phyloP scores from a whole-genome alignment of 2,888 invertebrate genomes.

The Pheosia tremula region DNA sequence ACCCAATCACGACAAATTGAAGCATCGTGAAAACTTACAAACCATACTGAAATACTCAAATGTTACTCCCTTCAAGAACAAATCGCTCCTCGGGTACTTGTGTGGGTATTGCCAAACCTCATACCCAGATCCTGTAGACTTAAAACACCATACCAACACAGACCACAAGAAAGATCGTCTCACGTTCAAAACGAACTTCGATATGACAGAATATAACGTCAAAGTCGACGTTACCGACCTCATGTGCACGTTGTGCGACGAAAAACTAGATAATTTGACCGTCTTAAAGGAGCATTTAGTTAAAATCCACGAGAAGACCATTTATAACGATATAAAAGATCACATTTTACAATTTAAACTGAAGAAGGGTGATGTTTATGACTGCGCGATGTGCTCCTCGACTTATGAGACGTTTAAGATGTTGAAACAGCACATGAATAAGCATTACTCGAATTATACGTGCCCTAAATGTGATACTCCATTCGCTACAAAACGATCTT shows the following conservation, averaged over 20 bases:
- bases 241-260: conserved; percentile 55
- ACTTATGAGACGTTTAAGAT: conserved; percentile 76
- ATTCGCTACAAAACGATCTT: conserved; percentile 64
- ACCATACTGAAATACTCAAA: conserved; percentile 66
- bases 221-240: conserved; percentile 61
- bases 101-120: conserved; percentile 66
- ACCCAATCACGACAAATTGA: conserved; percentile 47
- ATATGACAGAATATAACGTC: conserved; percentile 58
- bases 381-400: conserved; percentile 65
- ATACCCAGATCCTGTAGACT: conserved; percentile 63
- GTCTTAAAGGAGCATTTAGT: conserved; percentile 60
- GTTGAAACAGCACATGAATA: conserved; percentile 76
- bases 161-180: conserved; percentile 55
- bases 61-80: conserved; percentile 66
- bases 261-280: conserved; percentile 46
- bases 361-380: conserved; percentile 64
- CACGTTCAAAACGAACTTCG: conserved; percentile 54
- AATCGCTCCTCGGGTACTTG: conserved; percentile 59
- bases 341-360: conserved; percentile 69
- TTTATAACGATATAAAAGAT: conserved; percentile 67
- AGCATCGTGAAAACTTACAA: conserved; percentile 63
- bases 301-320: conserved; percentile 50
- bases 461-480: conserved; percentile 63
- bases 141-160: conserved; percentile 49
- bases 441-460: conserved; percentile 65